These are phyloP conservation scores for Phalacrocorax pelagicus DNA, from an alignment of 2,113 vertebrate species.

Conservation along the genomic window DNA sequence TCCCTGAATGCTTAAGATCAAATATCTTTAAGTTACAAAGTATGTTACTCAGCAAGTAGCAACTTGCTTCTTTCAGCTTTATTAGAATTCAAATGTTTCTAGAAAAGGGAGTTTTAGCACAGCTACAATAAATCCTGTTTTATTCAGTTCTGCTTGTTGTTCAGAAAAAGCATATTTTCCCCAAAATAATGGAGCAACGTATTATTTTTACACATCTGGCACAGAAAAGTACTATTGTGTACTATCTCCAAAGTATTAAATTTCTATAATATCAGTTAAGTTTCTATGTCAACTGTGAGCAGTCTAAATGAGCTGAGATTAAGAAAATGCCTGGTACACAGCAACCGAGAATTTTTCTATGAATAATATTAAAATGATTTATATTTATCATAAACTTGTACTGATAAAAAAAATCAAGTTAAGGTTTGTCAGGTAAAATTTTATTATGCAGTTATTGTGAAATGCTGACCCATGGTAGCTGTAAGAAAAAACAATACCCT, in stretches of 20 bases:
- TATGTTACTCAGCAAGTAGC: background rate
- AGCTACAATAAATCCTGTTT: background rate
- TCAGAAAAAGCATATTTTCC: background rate
- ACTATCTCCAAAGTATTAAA: background rate
- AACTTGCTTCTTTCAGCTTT: background rate
- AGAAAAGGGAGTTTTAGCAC: background rate
- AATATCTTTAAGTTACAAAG: background rate
- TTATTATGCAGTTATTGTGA: background rate
- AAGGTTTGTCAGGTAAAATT: background rate
- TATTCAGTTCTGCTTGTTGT: background rate
- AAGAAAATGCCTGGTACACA: background rate
- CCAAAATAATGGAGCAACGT: background rate
- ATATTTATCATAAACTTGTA: background rate
- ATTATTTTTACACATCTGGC: background rate
- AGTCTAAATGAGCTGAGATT: background rate
- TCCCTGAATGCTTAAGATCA: background rate
- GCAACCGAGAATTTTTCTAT: background rate
- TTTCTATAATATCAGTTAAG: background rate
- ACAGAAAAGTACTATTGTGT: background rate
- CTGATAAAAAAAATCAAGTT: background rate
- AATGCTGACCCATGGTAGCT: background rate
- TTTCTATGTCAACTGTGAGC: background rate
- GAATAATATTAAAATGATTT: background rate
- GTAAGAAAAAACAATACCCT: background rate
- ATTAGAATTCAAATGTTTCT: background rate